These are phyloP conservation scores for Trinorchestia longiramus DNA, from an alignment of 1,140 invertebrate genomes.

Conservation along the genomic window DNA sequence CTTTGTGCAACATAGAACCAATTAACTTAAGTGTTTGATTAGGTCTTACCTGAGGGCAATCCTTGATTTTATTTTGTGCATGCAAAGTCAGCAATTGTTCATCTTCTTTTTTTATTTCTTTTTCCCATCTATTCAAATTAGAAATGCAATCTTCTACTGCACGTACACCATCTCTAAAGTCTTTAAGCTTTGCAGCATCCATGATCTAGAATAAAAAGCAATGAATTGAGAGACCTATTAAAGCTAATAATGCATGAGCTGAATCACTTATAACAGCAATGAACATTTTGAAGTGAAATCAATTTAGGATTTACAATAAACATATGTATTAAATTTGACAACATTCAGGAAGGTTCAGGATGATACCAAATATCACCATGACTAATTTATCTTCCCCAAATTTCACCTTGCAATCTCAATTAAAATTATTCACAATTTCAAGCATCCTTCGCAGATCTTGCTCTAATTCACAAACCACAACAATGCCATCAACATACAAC, in stretches of 20 bases:
- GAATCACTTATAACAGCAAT: too few relatives aligned
- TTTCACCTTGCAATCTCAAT: too few relatives aligned
- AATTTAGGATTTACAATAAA: too few relatives aligned
- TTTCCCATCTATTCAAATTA: constrained; percentile 86
- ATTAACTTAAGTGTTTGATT: background rate
- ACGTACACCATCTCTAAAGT: constrained; percentile 80
- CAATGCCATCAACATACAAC: too few relatives aligned
- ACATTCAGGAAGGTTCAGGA: too few relatives aligned
- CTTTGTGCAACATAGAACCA: background rate
- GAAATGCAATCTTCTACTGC: constrained; percentile 80
- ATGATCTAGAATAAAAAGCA: background rate
- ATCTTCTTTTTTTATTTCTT: constrained; percentile 86
- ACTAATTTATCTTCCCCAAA: too few relatives aligned
- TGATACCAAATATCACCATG: too few relatives aligned
- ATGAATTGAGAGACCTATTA: background rate
- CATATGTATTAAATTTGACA: too few relatives aligned
- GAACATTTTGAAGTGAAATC: too few relatives aligned
- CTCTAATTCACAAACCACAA: too few relatives aligned
- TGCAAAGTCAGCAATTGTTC: constrained; percentile 70
- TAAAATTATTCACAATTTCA: too few relatives aligned
- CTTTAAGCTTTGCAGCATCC: constrained; percentile 73
- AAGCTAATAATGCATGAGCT: background rate
- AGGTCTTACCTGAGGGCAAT: constrained; percentile 59
- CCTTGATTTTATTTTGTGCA: constrained; percentile 62
- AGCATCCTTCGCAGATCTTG: too few relatives aligned